Base-by-base conservation (phyloP, 1,140 invertebrate species). In the Wasmannia auropunctata region DNA sequence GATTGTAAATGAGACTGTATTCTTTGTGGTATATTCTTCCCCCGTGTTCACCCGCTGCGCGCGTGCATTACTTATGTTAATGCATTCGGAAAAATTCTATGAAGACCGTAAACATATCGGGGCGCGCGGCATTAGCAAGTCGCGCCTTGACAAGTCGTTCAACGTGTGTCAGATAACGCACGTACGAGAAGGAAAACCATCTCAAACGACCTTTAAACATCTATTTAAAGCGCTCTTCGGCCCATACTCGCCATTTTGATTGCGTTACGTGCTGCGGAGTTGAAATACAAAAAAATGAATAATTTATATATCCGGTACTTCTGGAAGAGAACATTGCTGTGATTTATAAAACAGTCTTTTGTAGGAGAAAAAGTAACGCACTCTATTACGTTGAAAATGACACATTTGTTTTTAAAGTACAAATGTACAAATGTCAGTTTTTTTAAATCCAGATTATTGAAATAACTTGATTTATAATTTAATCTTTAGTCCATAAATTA, bases 131-230 rank as follows among this genome's bases (percentile, higher is more conserved):
- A 79, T 79, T 79, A 79, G 58, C 46, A 31, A n/a, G n/a, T 56
- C 40, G n/a, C 16, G 22, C 22, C 49, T 69, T 51, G 74, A 51
- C 40, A 76, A 37, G 62, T 79, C 56, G 43, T 80, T 49, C 77
- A 54, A 40, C 63, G 49, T 67, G 16, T 54, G 46, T 56, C 62
- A 69, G 77, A 80, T 80, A 80, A 80, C 46, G 34, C 34, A 69
- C 34, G 25, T 54, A 56, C 34, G 63, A 80, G 34, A 31, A 80
- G 49, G 46, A 80, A 80, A 80, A 43, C 22, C 14, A 63, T 80
- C 40, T 22, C 5, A 11, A 40, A 22, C 46, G 63, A 80, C 62
- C 63, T 80, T 80, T 69, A 80, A 67, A 40, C 63, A 22, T 69
- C 46, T 80, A 80, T 69, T 40, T 69, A 54, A 80, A 80, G 34